These are phyloP conservation scores for Xenopus tropicalis DNA, from an alignment of 2,113 vertebrate genomes.

Conservation along the genomic window DNA sequence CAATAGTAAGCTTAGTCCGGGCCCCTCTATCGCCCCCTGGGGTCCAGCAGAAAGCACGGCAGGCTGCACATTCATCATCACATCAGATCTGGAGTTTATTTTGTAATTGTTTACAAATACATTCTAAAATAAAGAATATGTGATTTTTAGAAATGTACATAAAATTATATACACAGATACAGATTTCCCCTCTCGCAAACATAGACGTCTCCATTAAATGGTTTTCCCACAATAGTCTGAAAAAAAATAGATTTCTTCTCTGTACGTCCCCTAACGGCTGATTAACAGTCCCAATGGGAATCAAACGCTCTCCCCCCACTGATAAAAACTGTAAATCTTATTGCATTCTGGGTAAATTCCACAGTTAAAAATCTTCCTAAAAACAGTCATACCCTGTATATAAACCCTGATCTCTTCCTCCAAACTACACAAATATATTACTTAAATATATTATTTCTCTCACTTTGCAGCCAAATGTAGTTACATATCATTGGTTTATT, in stretches of 20 bases:
- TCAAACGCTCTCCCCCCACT: slow-evolving; percentile 40
- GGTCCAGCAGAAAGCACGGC: no score
- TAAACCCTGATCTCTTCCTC: slow-evolving; percentile 49
- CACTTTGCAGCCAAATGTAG: slow-evolving; percentile 37
- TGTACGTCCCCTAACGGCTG: no score
- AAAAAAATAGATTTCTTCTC: slow-evolving; percentile 70
- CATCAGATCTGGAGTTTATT: slow-evolving; percentile 52
- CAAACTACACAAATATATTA: slow-evolving; percentile 75
- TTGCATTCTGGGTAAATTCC: slow-evolving; percentile 57
- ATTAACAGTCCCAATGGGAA: slow-evolving; percentile 66
- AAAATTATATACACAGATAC: slow-evolving; percentile 18
- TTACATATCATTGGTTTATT: no score
- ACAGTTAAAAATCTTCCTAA: slow-evolving; percentile 48
- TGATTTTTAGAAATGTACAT: slow-evolving; percentile 64
- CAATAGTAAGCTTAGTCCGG: no score
- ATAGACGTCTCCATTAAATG: slow-evolving; percentile 56
- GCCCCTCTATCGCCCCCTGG: no score
- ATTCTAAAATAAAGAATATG: slow-evolving; percentile 77
- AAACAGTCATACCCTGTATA: slow-evolving; percentile 52
- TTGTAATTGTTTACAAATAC: slow-evolving; percentile 64
- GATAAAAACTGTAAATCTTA: slow-evolving; percentile 55
- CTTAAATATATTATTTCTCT: slow-evolving; percentile 79
- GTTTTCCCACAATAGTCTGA: slow-evolving; percentile 72
- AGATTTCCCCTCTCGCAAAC: slow-evolving; percentile 47
- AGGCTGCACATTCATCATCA: background rate